phyloP scores from a whole-genome alignment of 2,113 vertebrate species.

The Morone saxatilis region DNA sequence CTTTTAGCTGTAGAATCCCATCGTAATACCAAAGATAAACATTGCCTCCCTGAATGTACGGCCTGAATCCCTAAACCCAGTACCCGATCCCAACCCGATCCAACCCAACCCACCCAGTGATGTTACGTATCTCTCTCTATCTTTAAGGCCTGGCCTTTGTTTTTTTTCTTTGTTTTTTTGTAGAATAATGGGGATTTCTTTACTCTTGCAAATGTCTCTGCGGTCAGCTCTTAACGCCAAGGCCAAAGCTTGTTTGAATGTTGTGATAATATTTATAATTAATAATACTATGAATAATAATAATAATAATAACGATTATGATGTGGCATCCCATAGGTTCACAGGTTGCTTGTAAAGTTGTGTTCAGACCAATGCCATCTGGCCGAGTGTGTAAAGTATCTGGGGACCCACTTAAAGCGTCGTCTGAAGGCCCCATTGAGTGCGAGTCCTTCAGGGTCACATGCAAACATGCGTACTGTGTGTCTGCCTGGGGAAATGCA shows the following conservation, averaged over 20 bases:
- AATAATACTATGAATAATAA: slow-evolving; percentile 70
- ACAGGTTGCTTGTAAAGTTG: slow-evolving; percentile 78
- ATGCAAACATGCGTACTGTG: slow-evolving; percentile 63
- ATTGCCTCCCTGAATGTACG: slow-evolving; percentile 88
- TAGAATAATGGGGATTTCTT: slow-evolving; percentile 78
- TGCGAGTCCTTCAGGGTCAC: slow-evolving; percentile 69
- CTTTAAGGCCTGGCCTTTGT: slow-evolving; percentile 75
- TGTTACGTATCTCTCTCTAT: slow-evolving; percentile 74
- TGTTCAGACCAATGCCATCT: slow-evolving; percentile 70
- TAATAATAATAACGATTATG: slow-evolving; percentile 57
- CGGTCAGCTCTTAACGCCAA: slow-evolving; percentile 76
- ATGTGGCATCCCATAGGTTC: slow-evolving; percentile 75
- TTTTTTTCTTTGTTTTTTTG: slow-evolving; percentile 44
- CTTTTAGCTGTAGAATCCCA: slow-evolving; percentile 86
- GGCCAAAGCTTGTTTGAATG: slow-evolving; percentile 84
- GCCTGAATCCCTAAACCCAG: slow-evolving; percentile 69
- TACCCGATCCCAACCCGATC: slow-evolving; percentile 39
- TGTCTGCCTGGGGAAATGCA: slow-evolving; percentile 74
- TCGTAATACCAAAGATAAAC: slow-evolving; percentile 88
- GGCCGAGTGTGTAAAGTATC: slow-evolving; percentile 64
- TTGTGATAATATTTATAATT: slow-evolving; percentile 80
- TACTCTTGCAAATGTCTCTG: slow-evolving; percentile 81
- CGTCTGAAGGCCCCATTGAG: slow-evolving; percentile 46
- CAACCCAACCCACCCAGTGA: slow-evolving; percentile 68
- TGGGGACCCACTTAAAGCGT: slow-evolving; percentile 65